A percentile compares a stretch with the other conserved stretches of the same genome.
phyloP scores from a whole-genome alignment of 1,140 invertebrate genomes.

The Danaus plexippus region DNA sequence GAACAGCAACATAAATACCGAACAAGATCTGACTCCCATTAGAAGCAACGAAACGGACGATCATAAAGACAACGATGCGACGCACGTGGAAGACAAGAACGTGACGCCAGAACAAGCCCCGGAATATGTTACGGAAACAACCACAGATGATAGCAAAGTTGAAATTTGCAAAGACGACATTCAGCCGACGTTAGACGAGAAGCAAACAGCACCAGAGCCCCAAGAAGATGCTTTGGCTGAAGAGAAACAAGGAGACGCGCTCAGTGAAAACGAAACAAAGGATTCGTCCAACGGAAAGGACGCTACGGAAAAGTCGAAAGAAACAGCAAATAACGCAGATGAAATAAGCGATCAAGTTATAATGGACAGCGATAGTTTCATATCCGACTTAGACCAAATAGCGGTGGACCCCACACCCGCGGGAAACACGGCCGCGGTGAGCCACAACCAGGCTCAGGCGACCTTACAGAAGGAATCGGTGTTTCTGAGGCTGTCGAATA shows the following conservation, averaged over 20 bases:
- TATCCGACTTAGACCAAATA: slow-evolving; percentile 66
- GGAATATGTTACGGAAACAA: slow-evolving; percentile 35
- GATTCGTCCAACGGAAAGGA: slow-evolving; percentile 43
- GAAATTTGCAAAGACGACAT: slow-evolving; percentile 38
- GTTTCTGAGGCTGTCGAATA: slow-evolving; percentile 94
- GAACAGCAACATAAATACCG: slow-evolving; percentile 46
- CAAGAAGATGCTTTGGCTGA: slow-evolving; percentile 31
- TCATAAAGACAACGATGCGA: slow-evolving; percentile 40
- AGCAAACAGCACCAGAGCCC: slow-evolving; percentile 27
- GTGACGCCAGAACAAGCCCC: slow-evolving; percentile 36
- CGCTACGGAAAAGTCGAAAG: slow-evolving; percentile 46
- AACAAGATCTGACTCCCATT: slow-evolving; percentile 48
- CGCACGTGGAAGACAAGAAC: slow-evolving; percentile 39
- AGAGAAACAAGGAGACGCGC: slow-evolving; percentile 34
- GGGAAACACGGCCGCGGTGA: slow-evolving; percentile 36
- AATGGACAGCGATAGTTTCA: slow-evolving; percentile 60
- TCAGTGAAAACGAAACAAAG: slow-evolving; percentile 40
- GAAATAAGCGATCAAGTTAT: slow-evolving; percentile 57
- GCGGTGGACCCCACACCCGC: slow-evolving; percentile 56
- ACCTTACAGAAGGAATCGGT: slow-evolving; percentile 91
- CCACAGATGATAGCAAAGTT: slow-evolving; percentile 40
- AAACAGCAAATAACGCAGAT: slow-evolving; percentile 35
- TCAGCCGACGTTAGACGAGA: slow-evolving; percentile 26
- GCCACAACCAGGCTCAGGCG: slow-evolving; percentile 68
- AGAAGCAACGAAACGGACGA: slow-evolving; percentile 42